Evolutionary conservation across 2,113 vertebrate genomes (phyloP), one percentile per base, ranked within the genome.

Genomic region (Myodes glareolus): DNA sequence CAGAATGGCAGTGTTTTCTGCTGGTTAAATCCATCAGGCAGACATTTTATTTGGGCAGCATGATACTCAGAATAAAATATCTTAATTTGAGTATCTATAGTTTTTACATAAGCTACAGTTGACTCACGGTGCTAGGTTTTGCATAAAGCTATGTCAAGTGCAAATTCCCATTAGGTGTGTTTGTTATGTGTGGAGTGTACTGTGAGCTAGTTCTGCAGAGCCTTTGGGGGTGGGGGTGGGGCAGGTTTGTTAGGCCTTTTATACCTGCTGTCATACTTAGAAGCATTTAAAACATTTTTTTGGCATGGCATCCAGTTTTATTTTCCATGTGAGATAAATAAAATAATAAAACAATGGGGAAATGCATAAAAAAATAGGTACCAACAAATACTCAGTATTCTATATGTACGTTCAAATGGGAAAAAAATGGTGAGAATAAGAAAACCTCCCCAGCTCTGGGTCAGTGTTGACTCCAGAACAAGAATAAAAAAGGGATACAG

Each of bases 1-100:
- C 36, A 97, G 58, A 47, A 16, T 89, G 36, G 9, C 80, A 73
- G 0, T 91, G 58, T 90, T 97, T 27, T 47, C 77, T 90, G 16
- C 88, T 87, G 91, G 39, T 92, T 68, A 75, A 29, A 42, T 81
- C 76, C 47, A 19, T 78, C 47, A 89, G 7, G 67, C 42, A 27
- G 63, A 89, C 16, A 29, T 93, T 78, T 61, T 88, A n/a, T 88
- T 94, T 94, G 65, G 80, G 92, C 65, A 94, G 33, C 23, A 88
- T 87, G 85, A 52, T 91, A 47, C 88, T 97, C 75, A 61, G 80
- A 91, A 82, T n/a, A 84, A 95, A 86, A 70, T 77, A 50, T 93
- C 94, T 94, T 97, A 72, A 84, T 96, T 89, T 80, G 63, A 95
- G 55, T 94, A 50, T 29, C 61, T 91, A 0, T 70, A 80, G 86